Evolutionary conservation across 2,797 vertebrate genomes (phyloP), one percentile per base, ranked within the genome.

Genomic region (Alcedo quadribrachys): DNA sequence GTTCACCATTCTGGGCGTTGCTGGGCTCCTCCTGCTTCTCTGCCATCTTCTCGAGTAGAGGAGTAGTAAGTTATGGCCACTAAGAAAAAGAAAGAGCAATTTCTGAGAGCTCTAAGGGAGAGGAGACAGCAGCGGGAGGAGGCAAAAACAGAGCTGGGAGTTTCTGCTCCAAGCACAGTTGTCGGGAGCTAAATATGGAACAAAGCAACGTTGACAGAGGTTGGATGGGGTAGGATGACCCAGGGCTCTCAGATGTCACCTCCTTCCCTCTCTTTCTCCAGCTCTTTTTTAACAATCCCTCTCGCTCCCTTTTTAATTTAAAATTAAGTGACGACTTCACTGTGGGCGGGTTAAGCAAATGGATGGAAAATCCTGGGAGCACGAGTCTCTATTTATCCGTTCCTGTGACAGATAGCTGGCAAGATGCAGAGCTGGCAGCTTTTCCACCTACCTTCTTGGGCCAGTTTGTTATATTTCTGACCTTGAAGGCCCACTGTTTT

Each of bases 151-250:
- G 94, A 84, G 93, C 89, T 28, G 86, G 90, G 78, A 96, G 89
- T 89, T 95, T 92, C 95, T 96, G 96, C 51, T 3, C 75, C 74
- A 20, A 70, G 77, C 81, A 30, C 97, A 98, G 97, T 96, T 98
- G 97, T 98, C 96, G 33, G 95, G 96, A 96, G 81, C 97, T 97
- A 96, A 97, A 97, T 92, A 94, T 97, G 97, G 95, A 96, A 95
- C 94, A 90, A 93, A 92, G 92, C 73, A 50, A 76, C 80, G 7
- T 7, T 2, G 61, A 17, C 32, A 68, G 84, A 51, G 89, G 46
- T 86, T 68, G 92, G 91, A 48, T 25, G 53, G 92, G 90, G 85
- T 62, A 53, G 94, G 87, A 69, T 94, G 91, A 86, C 87, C 91
- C 77, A 13, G 30, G 35, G 65, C 92, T 93, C 95, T 97, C 96